Evolutionary conservation across 2,888 invertebrate genomes (phyloP), one percentile per base, ranked within the genome.

Genomic region (Drosophila melanosoma): DNA sequence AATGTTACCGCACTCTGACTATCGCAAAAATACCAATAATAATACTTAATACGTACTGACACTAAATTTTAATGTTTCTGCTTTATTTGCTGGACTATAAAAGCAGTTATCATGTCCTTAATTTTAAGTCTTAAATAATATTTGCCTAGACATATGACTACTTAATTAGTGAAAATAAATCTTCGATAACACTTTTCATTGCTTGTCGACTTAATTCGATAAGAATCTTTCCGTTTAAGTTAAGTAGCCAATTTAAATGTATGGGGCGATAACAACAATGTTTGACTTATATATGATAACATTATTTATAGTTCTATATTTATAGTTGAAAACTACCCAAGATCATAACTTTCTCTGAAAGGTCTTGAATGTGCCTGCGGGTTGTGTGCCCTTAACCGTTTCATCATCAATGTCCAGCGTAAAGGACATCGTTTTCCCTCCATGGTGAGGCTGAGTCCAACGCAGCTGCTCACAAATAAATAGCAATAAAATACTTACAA

Each of bases 281-380:
- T 8, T 17, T 38, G 17, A 38, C 3, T 17, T 38, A 1, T 38
- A 7, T 38, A 17, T 17, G 38, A 38, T 17, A 17, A 38, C 17
- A 17, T 17, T 8, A 17, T 38, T 38, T 8, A 38, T 17, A 17
- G 38, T 38, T 17, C 29, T 38, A 7, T 38, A 38, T 38, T 38
- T 7, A 38, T 17, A 17, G 36, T 38, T 17, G 38, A 8, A 38
- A 17, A 8, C 38, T 26, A 26, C 26, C 26, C 26, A 26, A 26
- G 26, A 26, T 26, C 26, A 26, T 26, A 26, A 26, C 26, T 26
- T 26, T 26, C 2, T 97, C 89, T 96, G 95, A 89, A 96, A 96
- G 0, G 98, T 97, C 90, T 96, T 96, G 57, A 94, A 95, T 0
- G 96, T 94, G 20, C 84, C 89, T 0, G 82, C 89, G 1, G 73